Base-by-base conservation (phyloP, 2,888 invertebrate species). In the Andrena hattorfiana region DNA sequence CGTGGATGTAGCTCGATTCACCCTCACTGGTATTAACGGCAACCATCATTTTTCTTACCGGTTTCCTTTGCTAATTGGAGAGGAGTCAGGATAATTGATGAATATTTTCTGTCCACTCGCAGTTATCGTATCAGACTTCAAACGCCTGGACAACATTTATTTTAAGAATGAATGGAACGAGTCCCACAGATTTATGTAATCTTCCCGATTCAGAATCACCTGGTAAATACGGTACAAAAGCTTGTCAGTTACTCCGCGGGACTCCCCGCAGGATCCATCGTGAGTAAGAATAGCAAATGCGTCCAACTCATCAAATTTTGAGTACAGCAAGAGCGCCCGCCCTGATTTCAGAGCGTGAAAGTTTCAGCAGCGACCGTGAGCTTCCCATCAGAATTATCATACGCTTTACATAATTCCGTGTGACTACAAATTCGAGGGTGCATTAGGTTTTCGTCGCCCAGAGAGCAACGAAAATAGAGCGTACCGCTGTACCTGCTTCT, bases 311-410 rank as follows among this genome's bases (percentile, higher is more conserved):
- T 67, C 48, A 66, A 76, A 80, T 64, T 77, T 68, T 32, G 16
- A 72, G 7, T 48, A 4, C n/a, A n/a, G 10, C 20, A 42, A 20
- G 63, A 35, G 20, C 51, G 42, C 48, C 3, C 35, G 32, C 7
- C 28, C 49, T 49, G 77, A 77, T 77, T 72, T 68, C 54, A 49
- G 32, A 20, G 20, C 23, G 71, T 6, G 26, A 71, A 71, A 71
- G 16, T 62, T 81, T 56, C 67, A 48, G 10, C 16, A 23, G 68
- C 26, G 2, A 30, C 59, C 35, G 20, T 26, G 32, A 10, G 26
- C 13, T 76, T 48, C 64, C 56, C 42, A 23, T 54, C 30, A 13
- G n/a, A 64, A 72, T 72, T 72, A 77, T 68, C 78, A 68, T 59
- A 64, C 28, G 23, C 28, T 81, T 56, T 72, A 49, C 67, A 68